Percentiles rank a stretch among this genome's conserved stretches.
These are phyloP conservation scores for Aphodius granarius DNA, from an alignment of 2,888 invertebrate genomes.

Conservation along the genomic window DNA sequence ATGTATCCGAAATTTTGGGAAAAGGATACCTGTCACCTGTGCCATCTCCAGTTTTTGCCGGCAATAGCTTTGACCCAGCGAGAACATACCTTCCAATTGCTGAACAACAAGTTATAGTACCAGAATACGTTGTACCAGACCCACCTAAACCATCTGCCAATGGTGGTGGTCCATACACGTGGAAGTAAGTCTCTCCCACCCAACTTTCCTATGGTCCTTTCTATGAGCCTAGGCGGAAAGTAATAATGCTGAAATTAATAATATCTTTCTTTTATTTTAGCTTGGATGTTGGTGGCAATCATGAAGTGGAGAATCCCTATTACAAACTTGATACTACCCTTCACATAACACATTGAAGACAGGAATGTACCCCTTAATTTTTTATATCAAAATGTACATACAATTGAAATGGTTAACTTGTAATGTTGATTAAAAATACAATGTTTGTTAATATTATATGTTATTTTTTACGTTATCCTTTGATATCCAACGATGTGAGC, in stretches of 20 bases:
- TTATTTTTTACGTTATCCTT: too few relatives aligned
- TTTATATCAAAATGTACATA: neutral
- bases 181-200: constrained; percentile 40
- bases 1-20: constrained; percentile 15
- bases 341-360: neutral
- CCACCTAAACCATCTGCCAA: neutral
- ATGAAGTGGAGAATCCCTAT: neutral
- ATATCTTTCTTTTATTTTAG: neutral
- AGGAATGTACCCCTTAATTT: neutral
- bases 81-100: neutral
- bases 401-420: neutral
- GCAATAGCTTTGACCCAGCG: neutral
- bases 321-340: neutral
- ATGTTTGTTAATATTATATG: neutral
- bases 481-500: too few relatives aligned
- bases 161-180: constrained; percentile 59
- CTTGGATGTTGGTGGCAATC: neutral
- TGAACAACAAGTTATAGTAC: too few relatives aligned
- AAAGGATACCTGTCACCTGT: neutral
- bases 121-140: neutral
- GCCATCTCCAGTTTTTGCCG: neutral
- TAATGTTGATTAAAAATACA: neutral
- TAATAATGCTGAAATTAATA: too few relatives aligned
- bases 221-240: too few relatives aligned
- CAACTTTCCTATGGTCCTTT: too few relatives aligned